Evolutionary conservation across 2,797 vertebrate genomes (phyloP).

Genomic region (Semaprochilodus insignis): DNA sequence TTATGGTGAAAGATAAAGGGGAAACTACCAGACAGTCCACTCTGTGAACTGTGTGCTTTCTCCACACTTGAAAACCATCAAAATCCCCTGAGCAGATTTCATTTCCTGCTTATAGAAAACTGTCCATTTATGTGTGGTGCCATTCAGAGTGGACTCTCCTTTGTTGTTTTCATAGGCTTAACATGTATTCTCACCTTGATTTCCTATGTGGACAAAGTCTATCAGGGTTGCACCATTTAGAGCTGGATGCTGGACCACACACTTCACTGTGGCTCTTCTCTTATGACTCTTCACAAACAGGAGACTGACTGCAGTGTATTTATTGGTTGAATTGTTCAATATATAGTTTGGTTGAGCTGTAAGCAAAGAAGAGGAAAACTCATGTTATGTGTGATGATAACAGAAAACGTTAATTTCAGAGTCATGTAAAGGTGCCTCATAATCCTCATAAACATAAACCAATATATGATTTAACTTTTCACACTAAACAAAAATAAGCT

Average conservation of each 20-base stretch:
- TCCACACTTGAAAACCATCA: constrained; percentile 49
- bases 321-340: constrained; percentile 43
- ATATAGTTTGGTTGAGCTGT: constrained; percentile 61
- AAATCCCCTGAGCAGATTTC: constrained; percentile 53
- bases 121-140: constrained; percentile 19
- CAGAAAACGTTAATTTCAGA: neutral
- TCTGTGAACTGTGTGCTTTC: constrained; percentile 57
- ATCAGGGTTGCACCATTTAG: constrained; percentile 50
- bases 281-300: constrained; percentile 52
- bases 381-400: neutral
- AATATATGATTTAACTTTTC: neutral
- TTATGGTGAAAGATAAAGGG: constrained; percentile 48
- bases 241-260: constrained; percentile 68
- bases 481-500: neutral
- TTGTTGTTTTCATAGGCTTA: constrained; percentile 22
- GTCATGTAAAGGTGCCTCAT: neutral
- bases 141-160: constrained; percentile 3
- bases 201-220: constrained; percentile 63
- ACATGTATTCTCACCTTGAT: constrained; percentile 68
- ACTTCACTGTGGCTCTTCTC: constrained; percentile 67
- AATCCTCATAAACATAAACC: neutral
- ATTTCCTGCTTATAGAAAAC: constrained; percentile 50
- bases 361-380: constrained; percentile 31
- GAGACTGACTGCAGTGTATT: constrained; percentile 46
- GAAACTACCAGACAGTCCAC: constrained; percentile 48